A percentile compares a stretch with the other conserved stretches of the same genome.
phyloP scores from a whole-genome alignment of 2,797 vertebrate genomes.

The Agapornis canus region DNA sequence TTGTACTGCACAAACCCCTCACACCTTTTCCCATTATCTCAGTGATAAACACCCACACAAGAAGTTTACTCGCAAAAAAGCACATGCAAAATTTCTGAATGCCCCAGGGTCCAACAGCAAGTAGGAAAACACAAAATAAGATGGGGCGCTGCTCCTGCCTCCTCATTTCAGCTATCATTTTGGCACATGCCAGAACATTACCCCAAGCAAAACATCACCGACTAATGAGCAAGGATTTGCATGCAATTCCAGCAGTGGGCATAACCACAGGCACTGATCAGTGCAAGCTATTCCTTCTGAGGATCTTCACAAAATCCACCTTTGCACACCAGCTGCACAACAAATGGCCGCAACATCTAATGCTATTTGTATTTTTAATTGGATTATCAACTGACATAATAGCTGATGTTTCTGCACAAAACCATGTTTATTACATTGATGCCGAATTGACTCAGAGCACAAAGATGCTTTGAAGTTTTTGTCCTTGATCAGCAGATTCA shows the following conservation, averaged over 20 bases:
- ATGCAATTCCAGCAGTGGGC: not conserved
- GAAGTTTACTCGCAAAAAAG: slow-evolving; percentile 5
- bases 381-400: not conserved
- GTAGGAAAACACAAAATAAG: not conserved
- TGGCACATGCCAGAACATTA: slow-evolving; percentile 44
- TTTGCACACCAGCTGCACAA: not conserved
- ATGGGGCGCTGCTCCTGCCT: slow-evolving; percentile 2
- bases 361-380: slow-evolving; percentile 7
- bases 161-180: slow-evolving; percentile 34
- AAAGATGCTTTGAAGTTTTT: slow-evolving; percentile 41
- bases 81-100: slow-evolving; percentile 34
- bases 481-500: slow-evolving; percentile 57
- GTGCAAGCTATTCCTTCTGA: not conserved
- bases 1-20: not conserved
- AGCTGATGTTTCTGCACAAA: slow-evolving; percentile 11
- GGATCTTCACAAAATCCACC: not conserved
- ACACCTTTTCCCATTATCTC: not conserved
- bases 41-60: slow-evolving; percentile 12
- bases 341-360: not conserved
- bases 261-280: not conserved
- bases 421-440: slow-evolving; percentile 6
- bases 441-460: slow-evolving; percentile 32
- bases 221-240: slow-evolving; percentile 36
- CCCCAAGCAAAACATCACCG: slow-evolving; percentile 16
- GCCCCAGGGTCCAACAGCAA: slow-evolving; percentile 16